phyloP scores from a whole-genome alignment of 2,113 vertebrate genomes.

The Bostrychus sinensis region DNA sequence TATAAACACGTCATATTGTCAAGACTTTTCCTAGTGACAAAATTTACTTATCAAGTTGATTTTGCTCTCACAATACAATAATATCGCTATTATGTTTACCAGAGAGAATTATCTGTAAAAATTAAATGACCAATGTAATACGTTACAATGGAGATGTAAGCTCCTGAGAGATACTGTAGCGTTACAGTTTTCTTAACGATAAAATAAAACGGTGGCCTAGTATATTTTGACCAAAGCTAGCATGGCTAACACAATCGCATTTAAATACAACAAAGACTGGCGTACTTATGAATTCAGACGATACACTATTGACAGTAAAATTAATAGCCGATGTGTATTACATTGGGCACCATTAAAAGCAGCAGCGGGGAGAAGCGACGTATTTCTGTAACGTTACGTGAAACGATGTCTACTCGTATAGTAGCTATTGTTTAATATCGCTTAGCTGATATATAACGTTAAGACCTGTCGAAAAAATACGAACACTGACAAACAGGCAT shows the following conservation, averaged over 20 bases:
- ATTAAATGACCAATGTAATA: not conserved
- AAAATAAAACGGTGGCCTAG: not conserved
- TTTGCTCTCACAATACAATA: no score
- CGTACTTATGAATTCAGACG: not conserved
- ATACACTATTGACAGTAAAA: not conserved
- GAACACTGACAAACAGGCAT: slow-evolving; percentile 7
- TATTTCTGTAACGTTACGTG: not conserved
- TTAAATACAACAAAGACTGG: not conserved
- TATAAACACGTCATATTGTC: no score
- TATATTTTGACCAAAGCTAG: not conserved
- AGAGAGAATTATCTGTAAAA: not conserved
- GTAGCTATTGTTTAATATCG: not conserved
- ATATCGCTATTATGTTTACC: no score
- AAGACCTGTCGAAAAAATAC: not conserved
- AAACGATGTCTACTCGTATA: not conserved
- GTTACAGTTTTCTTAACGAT: not conserved
- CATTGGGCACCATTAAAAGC: not conserved
- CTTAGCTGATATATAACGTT: no score
- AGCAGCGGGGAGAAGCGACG: not conserved
- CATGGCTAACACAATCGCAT: not conserved
- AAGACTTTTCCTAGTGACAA: no score
- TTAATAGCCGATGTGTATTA: not conserved
- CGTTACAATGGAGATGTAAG: not conserved
- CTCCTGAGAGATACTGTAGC: no score
- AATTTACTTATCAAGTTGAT: no score